Evolutionary conservation across 2,888 invertebrate genomes (phyloP), one percentile per base, ranked within the genome.

Genomic region (Meteorus cinctellus): DNA sequence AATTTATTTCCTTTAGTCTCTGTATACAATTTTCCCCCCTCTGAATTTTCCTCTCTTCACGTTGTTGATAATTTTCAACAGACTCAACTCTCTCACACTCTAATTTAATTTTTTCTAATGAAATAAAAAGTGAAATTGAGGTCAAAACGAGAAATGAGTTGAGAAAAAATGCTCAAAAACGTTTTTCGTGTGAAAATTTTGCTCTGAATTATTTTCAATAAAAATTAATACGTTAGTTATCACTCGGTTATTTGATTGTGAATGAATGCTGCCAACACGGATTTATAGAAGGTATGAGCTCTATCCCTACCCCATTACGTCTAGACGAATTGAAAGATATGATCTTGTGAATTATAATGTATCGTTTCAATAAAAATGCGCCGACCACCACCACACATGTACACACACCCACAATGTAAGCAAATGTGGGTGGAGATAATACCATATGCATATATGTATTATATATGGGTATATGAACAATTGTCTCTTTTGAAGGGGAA

Each of bases 241-340:
- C 82, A 75, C 80, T 81, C 19, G 67, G 73, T 41, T 74, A 74
- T 78, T 77, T 74, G 70, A 59, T 63, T 65, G 76, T 81, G 80
- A 81, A 82, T 81, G 82, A 79, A 29, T 29, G 82, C 82, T 79
- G 78, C 69, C 19, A 81, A 79, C 81, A 82, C 84, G 82, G 81
- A 84, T 87, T 86, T 87, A 88, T 88, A 87, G 86, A 86, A 84
- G 85, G 55, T 55, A 19, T 55, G 83, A 60, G 48, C 29, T 34
- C 24, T 82, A 85, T 85, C 86, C 86, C 86, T 82, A 85, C 86
- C 82, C 83, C 81, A 81, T 80, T 6, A 8, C 82, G 88, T 88
- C 88, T 88, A 88, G 88, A 88, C 88, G 87, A 87, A 85, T 86
- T 85, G 84, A 78, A 83, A 87, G 88, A 88, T 88, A 87, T 85